Conservation (phyloP, 53 echinoderm and acorn worm species). For the Apostichopus leukothele region DNA sequence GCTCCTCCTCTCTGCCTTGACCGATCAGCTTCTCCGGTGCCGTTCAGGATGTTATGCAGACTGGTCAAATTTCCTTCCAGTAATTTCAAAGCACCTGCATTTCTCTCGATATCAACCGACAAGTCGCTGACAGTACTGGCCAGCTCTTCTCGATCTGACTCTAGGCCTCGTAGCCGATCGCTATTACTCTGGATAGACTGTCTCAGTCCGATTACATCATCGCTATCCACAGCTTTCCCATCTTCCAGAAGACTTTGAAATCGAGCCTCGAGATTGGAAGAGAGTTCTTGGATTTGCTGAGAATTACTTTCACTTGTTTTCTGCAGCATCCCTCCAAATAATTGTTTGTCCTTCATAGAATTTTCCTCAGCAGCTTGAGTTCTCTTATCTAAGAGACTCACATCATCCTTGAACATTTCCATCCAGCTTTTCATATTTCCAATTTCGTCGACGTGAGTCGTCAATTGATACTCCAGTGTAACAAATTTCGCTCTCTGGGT, state of each 20-base stretch:
- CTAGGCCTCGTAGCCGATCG: background rate
- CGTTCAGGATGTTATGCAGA: constrained; percentile 7
- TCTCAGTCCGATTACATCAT: background rate
- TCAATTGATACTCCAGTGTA: background rate
- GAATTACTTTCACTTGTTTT: constrained; percentile 8
- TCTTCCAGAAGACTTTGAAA: background rate
- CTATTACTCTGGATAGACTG: background rate
- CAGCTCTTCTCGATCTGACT: background rate
- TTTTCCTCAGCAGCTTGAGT: background rate
- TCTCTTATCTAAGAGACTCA: background rate
- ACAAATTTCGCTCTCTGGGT: background rate
- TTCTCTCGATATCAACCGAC: background rate
- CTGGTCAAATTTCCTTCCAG: background rate
- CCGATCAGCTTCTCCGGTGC: background rate
- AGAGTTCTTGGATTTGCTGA: background rate
- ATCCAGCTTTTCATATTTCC: background rate
- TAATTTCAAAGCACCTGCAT: background rate
- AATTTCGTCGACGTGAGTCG: background rate
- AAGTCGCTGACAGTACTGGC: background rate
- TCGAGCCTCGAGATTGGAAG: background rate
- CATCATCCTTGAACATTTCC: too few relatives aligned
- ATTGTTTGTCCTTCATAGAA: background rate
- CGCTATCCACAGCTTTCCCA: background rate
- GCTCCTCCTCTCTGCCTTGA: background rate
- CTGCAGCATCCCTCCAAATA: constrained; percentile 4